These are phyloP conservation scores for Listronotus oregonensis DNA, from an alignment of 1,140 invertebrate genomes.

Conservation along the genomic window DNA sequence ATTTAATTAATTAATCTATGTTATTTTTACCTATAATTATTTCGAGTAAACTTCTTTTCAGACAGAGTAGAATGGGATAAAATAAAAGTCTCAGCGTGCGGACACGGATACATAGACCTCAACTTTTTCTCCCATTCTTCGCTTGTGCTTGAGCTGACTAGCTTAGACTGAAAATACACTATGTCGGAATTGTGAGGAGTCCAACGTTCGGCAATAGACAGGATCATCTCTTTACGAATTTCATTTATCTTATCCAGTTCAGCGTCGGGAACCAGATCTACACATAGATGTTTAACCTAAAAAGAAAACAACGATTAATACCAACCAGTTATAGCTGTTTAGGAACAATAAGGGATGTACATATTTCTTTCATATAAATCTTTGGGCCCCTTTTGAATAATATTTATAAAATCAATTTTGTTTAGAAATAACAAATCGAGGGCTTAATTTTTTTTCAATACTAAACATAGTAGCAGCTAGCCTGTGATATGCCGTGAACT, in stretches of 20 bases:
- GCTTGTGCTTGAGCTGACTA: slow-evolving; percentile 53
- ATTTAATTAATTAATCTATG: too few species aligned
- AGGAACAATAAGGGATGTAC: too few species aligned
- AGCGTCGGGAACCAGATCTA: slow-evolving; percentile 74
- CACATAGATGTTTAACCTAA: slow-evolving; percentile 67
- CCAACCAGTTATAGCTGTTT: neutral
- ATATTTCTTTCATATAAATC: too few species aligned
- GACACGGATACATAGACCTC: slow-evolving; percentile 69
- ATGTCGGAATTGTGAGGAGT: slow-evolving; percentile 62
- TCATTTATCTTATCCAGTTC: slow-evolving; percentile 73
- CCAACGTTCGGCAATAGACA: slow-evolving; percentile 62
- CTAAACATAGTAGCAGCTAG: too few species aligned
- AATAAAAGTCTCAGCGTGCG: slow-evolving; percentile 68
- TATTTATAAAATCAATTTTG: too few species aligned
- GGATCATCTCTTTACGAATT: slow-evolving; percentile 65
- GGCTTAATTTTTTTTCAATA: too few species aligned
- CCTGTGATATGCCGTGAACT: too few species aligned
- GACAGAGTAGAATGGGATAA: slow-evolving; percentile 71
- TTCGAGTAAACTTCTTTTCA: slow-evolving; percentile 67
- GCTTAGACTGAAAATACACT: slow-evolving; percentile 61
- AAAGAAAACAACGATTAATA: too few species aligned
- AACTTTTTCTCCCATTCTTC: slow-evolving; percentile 64
- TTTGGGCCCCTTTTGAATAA: too few species aligned
- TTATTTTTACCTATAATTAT: slow-evolving; percentile 65
- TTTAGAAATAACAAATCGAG: too few species aligned